Base-by-base conservation (phyloP, 2,888 invertebrate species). In the Subacronicta megacephala region DNA sequence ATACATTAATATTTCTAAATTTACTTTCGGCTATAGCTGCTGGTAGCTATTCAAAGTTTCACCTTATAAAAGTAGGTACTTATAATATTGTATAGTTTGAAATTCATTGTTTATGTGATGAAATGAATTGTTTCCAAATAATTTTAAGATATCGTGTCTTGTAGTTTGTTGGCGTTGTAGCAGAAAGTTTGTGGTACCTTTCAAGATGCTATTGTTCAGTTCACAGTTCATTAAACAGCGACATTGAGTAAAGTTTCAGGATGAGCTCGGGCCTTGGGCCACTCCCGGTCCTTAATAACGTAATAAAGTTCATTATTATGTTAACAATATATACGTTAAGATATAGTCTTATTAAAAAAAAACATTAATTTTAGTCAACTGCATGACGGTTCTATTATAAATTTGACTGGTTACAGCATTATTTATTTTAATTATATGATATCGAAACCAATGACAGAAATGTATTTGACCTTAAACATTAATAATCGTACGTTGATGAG, bases 151-250 rank as follows among this genome's bases (percentile, higher is more conserved):
- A 7, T 36, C 38, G 10, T 16, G 13, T 33, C 33, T 20, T 62
- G 33, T 41, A 55, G 44, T n/a, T n/a, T n/a, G n/a, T n/a, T n/a
- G n/a, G n/a, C n/a, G n/a, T 36, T 72, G 67, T 61, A 81, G 10
- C 74, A 76, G 78, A 81, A 82, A 74, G 80, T 78, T 76, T 65
- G 77, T 75, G 62, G 59, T 73, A 76, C 61, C 66, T 78, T 74
- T 59, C 60, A 75, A 78, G 81, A 68, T 51, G 66, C 88, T 70
- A 92, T 93, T 93, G 93, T 93, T 91, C 63, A 72, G 73, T 90
- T 91, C 79, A 92, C 91, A 90, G 91, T 83, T 90, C 93, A 92
- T 93, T 93, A 93, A 90, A 87, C 90, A 89, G 61, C 57, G 69
- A 77, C 82, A 85, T 88, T 90, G 86, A 87, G 84, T 85, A 72